A percentile compares a stretch with the other conserved stretches of the same genome.
Evolutionary conservation across 1,140 invertebrate genomes (phyloP).

Genomic region (Calycopis cecrops): DNA sequence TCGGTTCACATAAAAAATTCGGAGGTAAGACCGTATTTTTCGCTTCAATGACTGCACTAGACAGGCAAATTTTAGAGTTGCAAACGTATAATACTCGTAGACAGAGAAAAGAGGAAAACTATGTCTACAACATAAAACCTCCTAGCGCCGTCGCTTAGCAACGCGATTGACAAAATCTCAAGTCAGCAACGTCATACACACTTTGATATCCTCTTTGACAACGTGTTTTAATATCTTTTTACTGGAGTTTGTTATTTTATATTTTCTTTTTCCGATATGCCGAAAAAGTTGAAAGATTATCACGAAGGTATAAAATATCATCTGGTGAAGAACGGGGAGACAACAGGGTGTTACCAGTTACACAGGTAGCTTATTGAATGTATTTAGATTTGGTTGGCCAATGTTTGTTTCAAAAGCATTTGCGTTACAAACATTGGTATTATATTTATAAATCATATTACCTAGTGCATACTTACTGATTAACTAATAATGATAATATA

Average conservation of each 20-base stretch:
- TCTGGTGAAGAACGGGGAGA: conserved; percentile 36
- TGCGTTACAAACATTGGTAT: too few species aligned
- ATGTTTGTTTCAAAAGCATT: too few species aligned
- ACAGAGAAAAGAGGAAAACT: too few species aligned
- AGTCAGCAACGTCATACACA: not conserved
- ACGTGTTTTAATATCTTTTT: too few species aligned
- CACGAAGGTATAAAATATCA: conserved; percentile 57
- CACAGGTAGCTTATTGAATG: conserved; percentile 57
- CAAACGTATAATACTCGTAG: too few species aligned
- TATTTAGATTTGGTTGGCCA: too few species aligned
- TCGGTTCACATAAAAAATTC: too few species aligned
- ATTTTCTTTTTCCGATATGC: conserved; percentile 43
- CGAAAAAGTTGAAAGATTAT: conserved; percentile 41
- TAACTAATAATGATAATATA: not conserved
- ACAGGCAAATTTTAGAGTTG: too few species aligned
- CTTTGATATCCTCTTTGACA: too few species aligned
- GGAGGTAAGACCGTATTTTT: too few species aligned
- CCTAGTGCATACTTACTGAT: not conserved
- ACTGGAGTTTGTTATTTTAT: conserved; percentile 19
- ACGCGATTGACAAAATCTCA: conserved; percentile 16
- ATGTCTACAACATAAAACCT: too few species aligned
- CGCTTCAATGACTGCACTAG: too few species aligned
- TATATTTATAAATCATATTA: not conserved
- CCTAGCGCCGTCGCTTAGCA: conserved; percentile 29
- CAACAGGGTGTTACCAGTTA: conserved; percentile 57